A percentile compares a stretch with the other conserved stretches of the same genome.
phyloP scores from a whole-genome alignment of 1,140 invertebrate species.

The Helicoverpa armigera region DNA sequence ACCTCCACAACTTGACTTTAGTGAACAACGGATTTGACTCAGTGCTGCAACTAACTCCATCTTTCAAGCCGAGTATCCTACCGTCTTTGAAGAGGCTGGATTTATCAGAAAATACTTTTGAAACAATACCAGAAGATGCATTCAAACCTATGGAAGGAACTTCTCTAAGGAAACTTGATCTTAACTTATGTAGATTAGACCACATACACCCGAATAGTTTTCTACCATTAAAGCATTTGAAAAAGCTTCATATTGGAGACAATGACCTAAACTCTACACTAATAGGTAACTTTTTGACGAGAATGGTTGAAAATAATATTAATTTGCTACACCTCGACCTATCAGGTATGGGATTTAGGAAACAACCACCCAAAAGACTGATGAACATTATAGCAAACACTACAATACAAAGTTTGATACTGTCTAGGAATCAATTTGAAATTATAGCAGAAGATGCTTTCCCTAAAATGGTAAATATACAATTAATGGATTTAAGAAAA shows the following conservation, averaged over 20 bases:
- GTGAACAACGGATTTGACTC: constrained; percentile 81
- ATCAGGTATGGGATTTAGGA: constrained; percentile 85
- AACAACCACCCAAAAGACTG: constrained; percentile 76
- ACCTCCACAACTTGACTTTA: constrained; percentile 78
- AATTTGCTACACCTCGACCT: constrained; percentile 82
- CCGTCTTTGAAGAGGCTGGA: constrained; percentile 73
- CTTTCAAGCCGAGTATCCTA: constrained; percentile 71
- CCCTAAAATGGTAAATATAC: constrained; percentile 85
- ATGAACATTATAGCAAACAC: constrained; percentile 84
- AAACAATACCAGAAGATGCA: constrained; percentile 71
- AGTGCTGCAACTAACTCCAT: constrained; percentile 67
- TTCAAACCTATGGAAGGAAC: constrained; percentile 75
- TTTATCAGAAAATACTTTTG: constrained; percentile 79
- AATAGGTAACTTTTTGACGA: constrained; percentile 78
- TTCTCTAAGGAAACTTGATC: constrained; percentile 73
- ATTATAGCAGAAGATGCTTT: constrained; percentile 81
- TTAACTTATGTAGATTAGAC: constrained; percentile 85
- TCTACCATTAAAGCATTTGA: constrained; percentile 77
- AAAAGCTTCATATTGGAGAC: constrained; percentile 82
- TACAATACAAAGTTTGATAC: constrained; percentile 81
- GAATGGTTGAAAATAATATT: constrained; percentile 71
- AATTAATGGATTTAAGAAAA: constrained; percentile 82
- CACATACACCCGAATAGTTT: constrained; percentile 84
- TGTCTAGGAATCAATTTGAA: constrained; percentile 87
- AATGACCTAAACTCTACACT: constrained; percentile 82